Percentiles rank a stretch among this genome's conserved stretches.
Conservation (phyloP, 2,888 invertebrate species). For the Chalcosyrphus nemorum region DNA sequence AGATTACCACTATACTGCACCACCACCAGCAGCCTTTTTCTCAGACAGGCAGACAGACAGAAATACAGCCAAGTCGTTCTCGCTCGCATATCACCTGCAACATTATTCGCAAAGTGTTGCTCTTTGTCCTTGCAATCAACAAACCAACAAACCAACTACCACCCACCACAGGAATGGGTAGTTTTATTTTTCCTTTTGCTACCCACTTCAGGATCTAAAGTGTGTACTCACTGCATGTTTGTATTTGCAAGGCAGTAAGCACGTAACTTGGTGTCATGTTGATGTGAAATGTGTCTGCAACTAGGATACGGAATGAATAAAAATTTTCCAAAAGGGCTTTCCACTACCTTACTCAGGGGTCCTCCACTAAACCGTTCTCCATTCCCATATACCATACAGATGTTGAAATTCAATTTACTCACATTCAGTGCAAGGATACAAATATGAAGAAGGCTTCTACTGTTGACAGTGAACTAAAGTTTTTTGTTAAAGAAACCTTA, state of each 20-base stretch:
- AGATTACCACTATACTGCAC: conserved; percentile 3
- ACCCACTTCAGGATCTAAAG: not conserved
- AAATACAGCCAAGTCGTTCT: not conserved
- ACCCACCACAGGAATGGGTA: not conserved
- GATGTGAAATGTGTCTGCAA: conserved; percentile 53
- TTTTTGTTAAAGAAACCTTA: conserved; percentile 2
- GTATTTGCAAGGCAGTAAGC: conserved; percentile 35
- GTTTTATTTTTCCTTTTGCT: too few species aligned
- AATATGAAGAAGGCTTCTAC: not conserved
- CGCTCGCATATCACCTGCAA: conserved; percentile 51
- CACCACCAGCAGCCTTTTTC: too few species aligned
- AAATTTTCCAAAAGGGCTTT: conserved; percentile 14
- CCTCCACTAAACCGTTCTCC: not conserved
- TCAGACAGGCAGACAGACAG: not conserved
- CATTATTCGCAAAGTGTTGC: conserved; percentile 49
- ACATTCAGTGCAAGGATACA: not conserved
- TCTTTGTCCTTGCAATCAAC: conserved; percentile 53
- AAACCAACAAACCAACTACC: not conserved
- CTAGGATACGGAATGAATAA: conserved; percentile 24
- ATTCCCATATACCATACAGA: not conserved
- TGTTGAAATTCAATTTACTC: conserved; percentile 52
- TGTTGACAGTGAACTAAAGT: not conserved
- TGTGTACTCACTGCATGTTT: not conserved
- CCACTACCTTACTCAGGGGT: not conserved
- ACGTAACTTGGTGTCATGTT: conserved; percentile 59